Base-by-base conservation (phyloP, 2,888 invertebrate species). In the Folsomia manolachei region DNA sequence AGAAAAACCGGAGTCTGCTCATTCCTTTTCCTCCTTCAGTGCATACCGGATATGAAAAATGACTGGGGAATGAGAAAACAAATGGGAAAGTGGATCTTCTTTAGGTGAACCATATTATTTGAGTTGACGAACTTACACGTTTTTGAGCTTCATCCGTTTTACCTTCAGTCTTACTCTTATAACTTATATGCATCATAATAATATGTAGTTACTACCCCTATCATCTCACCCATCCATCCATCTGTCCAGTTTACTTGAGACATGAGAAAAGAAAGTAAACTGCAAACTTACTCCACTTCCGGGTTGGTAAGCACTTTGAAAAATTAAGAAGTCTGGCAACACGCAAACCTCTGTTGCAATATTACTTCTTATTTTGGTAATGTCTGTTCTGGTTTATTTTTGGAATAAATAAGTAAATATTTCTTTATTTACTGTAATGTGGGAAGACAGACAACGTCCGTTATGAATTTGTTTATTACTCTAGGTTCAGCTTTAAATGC, bases 31-130 rank as follows among this genome's bases (percentile, higher is more conserved):
- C 67, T 56, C 70, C 52, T 53, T n/a, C 64, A 27, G 21, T 66
- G 63, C 70, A 71, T 63, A 71, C 75, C 77, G 77, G 77, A 77
- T 75, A 77, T 77, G 75, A 77, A 75, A 75, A 77, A 77, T 77
- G 77, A 71, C 71, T 73, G 68, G 66, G 71, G 67, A 72, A 69
- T 18, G 25, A 27, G n/a, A 67, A 11, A 4, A 21, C 60, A 24
- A 21, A 56, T 56, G 66, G 19, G 23, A 39, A 39, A 39, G 39
- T 39, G 14, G 39, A 39, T 39, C 39, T 14, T 14, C 4, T 39
- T 4, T 39, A 9, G 39, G 39, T 14, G 14, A 14, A 39, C 7
- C 39, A 9, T 39, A 39, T 39, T 66, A 66, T 66, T 39, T 52
- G 25, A 52, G 66, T 52, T 52, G 21, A 52, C 23, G 52, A 21